Conservation (phyloP, 1,140 invertebrate species). For the Limonius californicus region DNA sequence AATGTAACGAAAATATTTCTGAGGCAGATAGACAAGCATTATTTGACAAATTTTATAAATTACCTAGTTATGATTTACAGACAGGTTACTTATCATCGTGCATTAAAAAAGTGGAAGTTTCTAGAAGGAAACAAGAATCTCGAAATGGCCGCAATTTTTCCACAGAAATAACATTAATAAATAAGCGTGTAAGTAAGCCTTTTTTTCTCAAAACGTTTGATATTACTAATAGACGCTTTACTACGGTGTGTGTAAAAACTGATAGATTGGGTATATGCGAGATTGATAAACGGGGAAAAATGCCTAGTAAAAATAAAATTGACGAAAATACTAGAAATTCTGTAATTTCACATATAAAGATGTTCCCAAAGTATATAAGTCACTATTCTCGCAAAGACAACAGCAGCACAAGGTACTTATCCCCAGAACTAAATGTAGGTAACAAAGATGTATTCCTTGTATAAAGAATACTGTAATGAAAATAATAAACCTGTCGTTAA, state of each 20-base stretch:
- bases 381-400: slow-evolving; percentile 16
- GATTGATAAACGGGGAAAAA: slow-evolving; percentile 14
- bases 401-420: slow-evolving; percentile 3
- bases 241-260: slow-evolving; percentile 18
- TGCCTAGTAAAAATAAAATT: slow-evolving; percentile 14
- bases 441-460: slow-evolving; percentile 17
- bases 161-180: slow-evolving; percentile 3
- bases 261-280: slow-evolving; percentile 11
- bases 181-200: slow-evolving; percentile 13
- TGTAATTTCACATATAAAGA: background rate
- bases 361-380: background rate
- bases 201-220: slow-evolving; percentile 20
- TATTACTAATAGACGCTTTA: slow-evolving; percentile 15
- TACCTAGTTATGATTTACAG: slow-evolving; percentile 18
- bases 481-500: background rate
- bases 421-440: slow-evolving; percentile 18
- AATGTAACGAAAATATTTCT: slow-evolving; percentile 9
- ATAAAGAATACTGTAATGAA: slow-evolving; percentile 9
- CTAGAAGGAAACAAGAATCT: background rate
- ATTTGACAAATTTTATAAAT: slow-evolving; percentile 18
- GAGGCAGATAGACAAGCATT: background rate
- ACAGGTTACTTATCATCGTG: background rate
- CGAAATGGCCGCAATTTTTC: slow-evolving; percentile 4
- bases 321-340: background rate
- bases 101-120: slow-evolving; percentile 4